Evolutionary conservation across 2,797 vertebrate species (phyloP), one percentile per base, ranked within the genome.

Genomic region (Acestrorhynchus altus): DNA sequence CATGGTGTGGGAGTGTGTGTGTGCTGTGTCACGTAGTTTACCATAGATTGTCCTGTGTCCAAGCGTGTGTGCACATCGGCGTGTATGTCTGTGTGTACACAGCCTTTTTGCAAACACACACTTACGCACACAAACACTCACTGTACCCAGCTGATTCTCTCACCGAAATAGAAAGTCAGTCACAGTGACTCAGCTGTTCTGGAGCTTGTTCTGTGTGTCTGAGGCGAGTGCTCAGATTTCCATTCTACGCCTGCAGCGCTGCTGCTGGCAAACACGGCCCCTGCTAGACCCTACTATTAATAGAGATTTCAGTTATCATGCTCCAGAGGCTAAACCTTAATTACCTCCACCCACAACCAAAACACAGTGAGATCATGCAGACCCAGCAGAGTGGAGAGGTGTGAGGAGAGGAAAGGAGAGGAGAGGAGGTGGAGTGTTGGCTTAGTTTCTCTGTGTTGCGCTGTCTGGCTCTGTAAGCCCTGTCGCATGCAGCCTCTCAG

Each of bases 121-220:
- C 73, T 4, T 51, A 31, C 66, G 60, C 64, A 49, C 35, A 22
- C 59, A 72, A 69, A 61, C 35, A 60, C 18, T 65, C 47, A 31
- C 72, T 59, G 42, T 64, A 18, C 69, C 59, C 57, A 51, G 42
- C 61, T 82, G 76, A 80, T 64, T 64, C 70, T 61, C 46, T 66
- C 24, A 72, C 70, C 70, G 74, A 70, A 85, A 82, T 76, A 70
- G 80, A 84, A 81, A 81, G 49, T 44, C 76, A 63, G 63, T 78
- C 83, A 78, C 76, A 72, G 80, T 87, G 85, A 83, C 85, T 86
- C 85, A 76, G 85, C 84, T 86, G 56, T 83, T 86, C 71, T 84
- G 52, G 61, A 72, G 84, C 82, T 68, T 71, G 81, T 81, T 74
- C 74, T 47, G 56, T 57, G 51, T 28, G 60, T 83, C 82, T 79